These are phyloP conservation scores for Gnatocerus cornutus DNA, from an alignment of 2,888 invertebrate genomes.

Conservation along the genomic window DNA sequence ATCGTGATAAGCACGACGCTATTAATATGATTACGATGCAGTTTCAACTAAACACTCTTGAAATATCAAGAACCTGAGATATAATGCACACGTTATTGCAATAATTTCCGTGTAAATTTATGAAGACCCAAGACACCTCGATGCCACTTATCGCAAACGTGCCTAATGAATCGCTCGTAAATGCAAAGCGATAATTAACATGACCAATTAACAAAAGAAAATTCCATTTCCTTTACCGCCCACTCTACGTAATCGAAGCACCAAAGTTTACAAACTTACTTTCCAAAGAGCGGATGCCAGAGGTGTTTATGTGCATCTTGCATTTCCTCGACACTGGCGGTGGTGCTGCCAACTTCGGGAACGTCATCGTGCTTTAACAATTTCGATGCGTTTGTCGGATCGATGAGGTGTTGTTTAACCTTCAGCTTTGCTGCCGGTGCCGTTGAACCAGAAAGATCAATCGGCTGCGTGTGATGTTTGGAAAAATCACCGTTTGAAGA, in stretches of 20 bases:
- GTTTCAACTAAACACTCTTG: constrained; percentile 16
- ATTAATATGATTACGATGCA: constrained; percentile 36
- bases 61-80: constrained; percentile 19
- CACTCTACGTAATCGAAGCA: background rate
- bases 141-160: constrained; percentile 1
- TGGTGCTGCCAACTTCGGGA: constrained; percentile 79
- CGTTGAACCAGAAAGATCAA: constrained; percentile 69
- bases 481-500: constrained; percentile 38
- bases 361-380: constrained; percentile 71
- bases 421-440: constrained; percentile 65
- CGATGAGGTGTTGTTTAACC: constrained; percentile 71
- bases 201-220: constrained; percentile 7
- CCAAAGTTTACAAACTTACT: constrained; percentile 75
- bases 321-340: constrained; percentile 75
- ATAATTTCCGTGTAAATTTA: constrained; percentile 13
- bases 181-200: constrained; percentile 11
- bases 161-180: background rate
- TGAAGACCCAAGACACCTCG: background rate
- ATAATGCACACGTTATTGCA: constrained; percentile 7
- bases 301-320: constrained; percentile 79
- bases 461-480: constrained; percentile 62
- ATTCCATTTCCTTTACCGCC: constrained; percentile 7
- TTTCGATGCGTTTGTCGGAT: constrained; percentile 66
- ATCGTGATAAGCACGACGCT: constrained; percentile 39
- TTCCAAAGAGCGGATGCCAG: constrained; percentile 91